Evolutionary conservation across 2,797 vertebrate genomes (phyloP).

Genomic region (Limnodromus scolopaceus): DNA sequence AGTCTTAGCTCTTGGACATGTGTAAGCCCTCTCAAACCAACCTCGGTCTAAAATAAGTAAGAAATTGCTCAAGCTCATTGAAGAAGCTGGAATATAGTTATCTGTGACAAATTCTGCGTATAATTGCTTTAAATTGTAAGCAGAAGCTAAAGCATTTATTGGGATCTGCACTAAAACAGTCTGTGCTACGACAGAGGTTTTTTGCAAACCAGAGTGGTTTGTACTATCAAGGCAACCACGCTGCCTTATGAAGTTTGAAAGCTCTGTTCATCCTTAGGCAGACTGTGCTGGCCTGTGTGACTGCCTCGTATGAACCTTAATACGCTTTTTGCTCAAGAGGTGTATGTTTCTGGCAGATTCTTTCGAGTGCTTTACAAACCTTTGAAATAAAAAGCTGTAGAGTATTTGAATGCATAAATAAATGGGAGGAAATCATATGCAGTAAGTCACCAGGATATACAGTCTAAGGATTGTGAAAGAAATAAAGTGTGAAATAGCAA

Average conservation of each 20-base stretch:
- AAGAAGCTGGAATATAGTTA: neutral
- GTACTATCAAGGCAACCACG: neutral
- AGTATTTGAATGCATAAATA: neutral
- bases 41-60: neutral
- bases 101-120: neutral
- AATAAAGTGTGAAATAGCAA: constrained; percentile 41
- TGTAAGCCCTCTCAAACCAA: neutral
- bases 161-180: neutral
- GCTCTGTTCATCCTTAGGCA: neutral
- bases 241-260: neutral
- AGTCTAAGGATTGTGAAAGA: neutral
- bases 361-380: neutral
- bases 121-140: neutral
- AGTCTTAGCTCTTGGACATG: neutral
- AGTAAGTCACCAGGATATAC: neutral
- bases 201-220: neutral
- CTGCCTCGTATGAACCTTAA: neutral
- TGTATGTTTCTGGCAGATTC: neutral
- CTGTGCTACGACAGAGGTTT: neutral
- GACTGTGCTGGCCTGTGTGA: neutral
- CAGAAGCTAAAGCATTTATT: neutral
- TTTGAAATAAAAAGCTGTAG: constrained; percentile 17
- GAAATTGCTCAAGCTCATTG: neutral
- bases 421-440: constrained; percentile 29
- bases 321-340: neutral